Evolutionary conservation across 2,113 vertebrate genomes (phyloP).

Genomic region (Dasyurus viverrinus): DNA sequence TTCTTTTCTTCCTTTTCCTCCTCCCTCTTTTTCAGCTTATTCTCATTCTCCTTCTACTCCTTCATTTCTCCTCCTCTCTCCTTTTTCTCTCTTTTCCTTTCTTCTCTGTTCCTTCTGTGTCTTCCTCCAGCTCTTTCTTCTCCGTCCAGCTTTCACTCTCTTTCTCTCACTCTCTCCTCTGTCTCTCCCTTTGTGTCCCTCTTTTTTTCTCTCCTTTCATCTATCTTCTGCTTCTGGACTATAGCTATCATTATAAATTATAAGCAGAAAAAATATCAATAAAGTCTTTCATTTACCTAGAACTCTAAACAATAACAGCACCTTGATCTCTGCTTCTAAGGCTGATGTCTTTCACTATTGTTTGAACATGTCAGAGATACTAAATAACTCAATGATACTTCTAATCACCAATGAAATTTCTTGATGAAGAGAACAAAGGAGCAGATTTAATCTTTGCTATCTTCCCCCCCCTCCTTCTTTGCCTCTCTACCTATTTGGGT

Average conservation of each 20-base stretch:
- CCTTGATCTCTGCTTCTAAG: neutral
- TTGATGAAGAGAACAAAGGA: neutral
- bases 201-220: too few relatives aligned
- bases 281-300: neutral
- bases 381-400: neutral
- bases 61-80: neutral
- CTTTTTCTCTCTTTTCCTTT: neutral
- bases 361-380: conserved; percentile 1
- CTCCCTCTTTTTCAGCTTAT: too few relatives aligned
- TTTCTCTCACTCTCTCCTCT: neutral
- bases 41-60: too few relatives aligned
- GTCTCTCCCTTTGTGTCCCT: too few relatives aligned
- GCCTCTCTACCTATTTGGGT: neutral
- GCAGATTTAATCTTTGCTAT: neutral
- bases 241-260: neutral
- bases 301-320: neutral
- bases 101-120: too few relatives aligned
- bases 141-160: too few relatives aligned
- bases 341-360: neutral
- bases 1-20: neutral
- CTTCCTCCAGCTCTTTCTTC: too few relatives aligned
- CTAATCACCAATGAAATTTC: neutral
- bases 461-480: too few relatives aligned
- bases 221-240: conserved; percentile 22
- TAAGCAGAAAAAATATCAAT: conserved; percentile 24